These are phyloP conservation scores for Ctenoplectra terminalis DNA, from an alignment of 1,140 invertebrate species.

Conservation along the genomic window DNA sequence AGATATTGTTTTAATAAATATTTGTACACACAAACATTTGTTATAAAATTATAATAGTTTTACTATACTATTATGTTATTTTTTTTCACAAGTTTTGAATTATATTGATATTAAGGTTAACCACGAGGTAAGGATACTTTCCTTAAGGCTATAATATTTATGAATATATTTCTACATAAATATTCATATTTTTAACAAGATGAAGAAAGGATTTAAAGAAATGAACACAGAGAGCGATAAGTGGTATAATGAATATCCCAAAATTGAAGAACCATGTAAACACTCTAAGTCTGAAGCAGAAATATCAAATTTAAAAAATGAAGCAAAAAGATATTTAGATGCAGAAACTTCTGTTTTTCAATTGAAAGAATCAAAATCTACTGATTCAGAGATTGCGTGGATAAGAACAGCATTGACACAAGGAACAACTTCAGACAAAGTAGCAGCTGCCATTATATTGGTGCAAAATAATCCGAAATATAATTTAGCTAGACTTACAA, in stretches of 20 bases:
- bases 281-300: slow-evolving; percentile 79
- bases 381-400: slow-evolving; percentile 85
- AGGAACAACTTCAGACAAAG: slow-evolving; percentile 92
- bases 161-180: background rate
- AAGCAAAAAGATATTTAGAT: slow-evolving; percentile 85
- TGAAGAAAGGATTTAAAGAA: slow-evolving; percentile 25
- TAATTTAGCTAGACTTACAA: slow-evolving; percentile 88
- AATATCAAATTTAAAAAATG: slow-evolving; percentile 84
- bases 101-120: slow-evolving; percentile 28
- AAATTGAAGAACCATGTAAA: slow-evolving; percentile 60
- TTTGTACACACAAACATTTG: no score
- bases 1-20: no score
- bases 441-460: slow-evolving; percentile 92
- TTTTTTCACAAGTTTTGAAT: no score
- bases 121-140: slow-evolving; percentile 14
- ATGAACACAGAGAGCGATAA: slow-evolving; percentile 18
- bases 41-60: no score
- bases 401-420: slow-evolving; percentile 90
- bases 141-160: background rate
- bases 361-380: slow-evolving; percentile 75
- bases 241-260: slow-evolving; percentile 76
- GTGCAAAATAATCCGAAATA: slow-evolving; percentile 94
- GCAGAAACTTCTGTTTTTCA: slow-evolving; percentile 86
- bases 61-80: no score
- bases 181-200: slow-evolving; percentile 16